Percentiles rank a stretch among this genome's conserved stretches.
Conservation (phyloP, 2,113 vertebrate genomes). For the Proteles cristata region DNA sequence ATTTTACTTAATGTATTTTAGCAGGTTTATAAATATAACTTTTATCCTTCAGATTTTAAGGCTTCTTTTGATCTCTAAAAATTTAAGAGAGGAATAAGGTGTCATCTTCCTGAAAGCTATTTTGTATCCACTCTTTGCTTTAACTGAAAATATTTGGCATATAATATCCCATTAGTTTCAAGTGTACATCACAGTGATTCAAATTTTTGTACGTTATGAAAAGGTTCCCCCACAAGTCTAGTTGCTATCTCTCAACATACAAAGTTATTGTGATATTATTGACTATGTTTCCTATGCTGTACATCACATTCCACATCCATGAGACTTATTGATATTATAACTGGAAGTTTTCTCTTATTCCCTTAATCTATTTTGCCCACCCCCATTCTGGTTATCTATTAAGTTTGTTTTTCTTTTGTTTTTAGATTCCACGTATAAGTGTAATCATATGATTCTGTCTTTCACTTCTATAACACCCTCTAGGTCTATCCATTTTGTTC, state of each 20-base stretch:
- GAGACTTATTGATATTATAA: not conserved
- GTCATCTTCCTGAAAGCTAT: not conserved
- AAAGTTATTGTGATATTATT: not conserved
- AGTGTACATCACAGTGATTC: not conserved
- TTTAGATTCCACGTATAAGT: not conserved
- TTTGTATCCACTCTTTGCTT: not conserved
- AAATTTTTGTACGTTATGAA: not conserved
- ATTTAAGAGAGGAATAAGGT: not conserved
- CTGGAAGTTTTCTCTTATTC: not conserved
- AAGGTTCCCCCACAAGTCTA: not conserved
- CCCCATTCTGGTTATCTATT: not conserved
- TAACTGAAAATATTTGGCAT: not conserved
- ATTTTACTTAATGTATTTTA: not conserved
- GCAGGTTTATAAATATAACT: conserved; percentile 9
- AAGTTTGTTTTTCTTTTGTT: not conserved
- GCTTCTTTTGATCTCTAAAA: not conserved
- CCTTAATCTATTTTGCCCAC: not conserved
- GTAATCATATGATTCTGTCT: not conserved
- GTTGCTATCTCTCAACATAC: not conserved
- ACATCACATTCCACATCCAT: not conserved
- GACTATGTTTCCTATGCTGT: not conserved
- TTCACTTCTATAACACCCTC: not conserved
- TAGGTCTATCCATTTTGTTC: not conserved
- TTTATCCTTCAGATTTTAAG: not conserved
- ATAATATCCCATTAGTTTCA: not conserved